Percentiles rank a stretch among this genome's conserved stretches.
Evolutionary conservation across 2,113 vertebrate genomes (phyloP).

Genomic region (Quiscalus mexicanus): DNA sequence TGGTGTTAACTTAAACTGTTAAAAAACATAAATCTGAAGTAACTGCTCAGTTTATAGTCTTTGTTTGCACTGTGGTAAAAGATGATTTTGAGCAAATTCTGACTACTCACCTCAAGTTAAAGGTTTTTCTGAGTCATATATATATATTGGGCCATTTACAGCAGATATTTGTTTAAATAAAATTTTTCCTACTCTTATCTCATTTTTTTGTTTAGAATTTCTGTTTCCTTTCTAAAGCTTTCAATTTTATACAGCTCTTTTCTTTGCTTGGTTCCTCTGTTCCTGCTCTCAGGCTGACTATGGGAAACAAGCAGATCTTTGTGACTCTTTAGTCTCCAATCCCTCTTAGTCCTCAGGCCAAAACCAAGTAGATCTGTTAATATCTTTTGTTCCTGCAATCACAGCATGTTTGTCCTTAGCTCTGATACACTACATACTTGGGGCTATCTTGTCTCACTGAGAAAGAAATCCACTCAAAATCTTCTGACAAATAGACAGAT

Average conservation of each 20-base stretch:
- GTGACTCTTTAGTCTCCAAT: not conserved
- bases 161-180: not conserved
- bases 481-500: not conserved
- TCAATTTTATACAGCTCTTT: not conserved
- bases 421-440: not conserved
- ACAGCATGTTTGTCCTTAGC: conserved; percentile 8
- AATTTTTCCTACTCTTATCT: not conserved
- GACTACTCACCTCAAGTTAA: not conserved
- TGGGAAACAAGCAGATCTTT: not conserved
- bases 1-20: not conserved
- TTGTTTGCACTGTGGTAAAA: not conserved
- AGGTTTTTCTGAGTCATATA: not conserved
- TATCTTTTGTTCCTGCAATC: not conserved
- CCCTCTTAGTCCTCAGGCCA: conserved; percentile 7
- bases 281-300: not conserved
- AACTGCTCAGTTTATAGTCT: not conserved
- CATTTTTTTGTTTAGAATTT: not conserved
- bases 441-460: not conserved
- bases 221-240: not conserved
- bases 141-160: too few species aligned
- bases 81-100: not conserved
- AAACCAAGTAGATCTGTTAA: not conserved
- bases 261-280: rapidly evolving
- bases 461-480: not conserved
- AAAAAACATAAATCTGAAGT: not conserved